Conservation (phyloP, 2,797 vertebrate genomes). For the Melopsittacus undulatus region DNA sequence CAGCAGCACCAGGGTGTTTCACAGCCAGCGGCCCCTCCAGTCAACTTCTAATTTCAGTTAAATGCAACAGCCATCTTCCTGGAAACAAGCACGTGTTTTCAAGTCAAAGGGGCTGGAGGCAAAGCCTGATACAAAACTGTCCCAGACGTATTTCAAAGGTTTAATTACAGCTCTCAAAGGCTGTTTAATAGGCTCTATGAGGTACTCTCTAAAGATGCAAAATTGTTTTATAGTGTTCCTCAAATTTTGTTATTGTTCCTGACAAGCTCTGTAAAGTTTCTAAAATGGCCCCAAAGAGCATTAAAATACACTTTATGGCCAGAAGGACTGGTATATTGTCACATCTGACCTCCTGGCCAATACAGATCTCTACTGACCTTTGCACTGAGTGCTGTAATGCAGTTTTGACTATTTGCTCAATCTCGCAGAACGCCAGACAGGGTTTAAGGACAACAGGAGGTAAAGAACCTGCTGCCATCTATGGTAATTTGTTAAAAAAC, state of each 20-base stretch:
- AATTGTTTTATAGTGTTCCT: not conserved
- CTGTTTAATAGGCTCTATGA: not conserved
- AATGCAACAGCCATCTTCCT: not conserved
- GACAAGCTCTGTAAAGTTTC: not conserved
- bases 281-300: not conserved
- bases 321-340: not conserved
- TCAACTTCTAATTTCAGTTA: not conserved
- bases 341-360: not conserved
- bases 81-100: not conserved
- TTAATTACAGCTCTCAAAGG: not conserved
- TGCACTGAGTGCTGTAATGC: not conserved
- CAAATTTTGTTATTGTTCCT: not conserved
- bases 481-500: not conserved
- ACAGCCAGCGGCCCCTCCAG: not conserved
- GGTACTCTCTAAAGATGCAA: not conserved
- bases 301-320: not conserved
- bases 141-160: not conserved
- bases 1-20: not conserved
- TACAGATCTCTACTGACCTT: not conserved
- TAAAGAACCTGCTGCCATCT: not conserved
- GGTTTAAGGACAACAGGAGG: not conserved
- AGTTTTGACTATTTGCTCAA: conserved; percentile 1
- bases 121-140: not conserved
- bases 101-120: not conserved
- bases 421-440: not conserved